Base-by-base conservation (phyloP, 2,797 vertebrate species). In the Hypotaenidia philippensis region DNA sequence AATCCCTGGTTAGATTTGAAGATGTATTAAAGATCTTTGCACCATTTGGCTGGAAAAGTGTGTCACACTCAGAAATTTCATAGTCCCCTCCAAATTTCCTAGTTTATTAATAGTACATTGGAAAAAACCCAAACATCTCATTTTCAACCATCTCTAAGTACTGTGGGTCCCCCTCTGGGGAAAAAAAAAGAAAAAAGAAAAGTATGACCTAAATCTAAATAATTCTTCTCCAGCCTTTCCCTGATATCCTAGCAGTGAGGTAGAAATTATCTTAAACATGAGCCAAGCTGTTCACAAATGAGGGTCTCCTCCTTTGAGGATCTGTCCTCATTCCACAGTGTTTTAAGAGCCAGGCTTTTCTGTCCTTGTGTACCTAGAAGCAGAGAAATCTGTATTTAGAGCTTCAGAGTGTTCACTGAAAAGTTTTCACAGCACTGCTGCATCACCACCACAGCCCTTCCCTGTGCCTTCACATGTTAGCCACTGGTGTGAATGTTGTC, bases 21-120 rank as follows among this genome's bases (percentile, higher is more conserved):
- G 9, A 91, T 26, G 60, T 49, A 45, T 64, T 94, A 78, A 77
- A 69, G 40, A 80, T 60, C 32, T 85, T 88, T 92, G 21, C 55
- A 59, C 32, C 8, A 25, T 65, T 74, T 78, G 32, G 18, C 49
- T 89, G 29, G 45, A 78, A 90, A 71, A 44, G 10, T 57, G 12
- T 93, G 44, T 70, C 32, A 27, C 10, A 53, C 36, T 41, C 27
- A 59, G 36, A 79, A 27, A 84, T 69, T 63, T 47, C 76, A 38
- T 40, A 4, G 1, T 26, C 1, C 6, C 15, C 10, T 3, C 12
- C 25, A 60, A 31, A 50, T 83, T 77, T 84, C 40, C 34, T 65
- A 12, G 8, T 71, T 77, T 56, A 13, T 65, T 79, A 45, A 29
- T 82, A 1, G 1, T 59, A 40, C 21, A 31, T 32, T 90, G 45